These are phyloP conservation scores for Tenthredo scrophulariae DNA, from an alignment of 2,888 invertebrate species.

Conservation along the genomic window DNA sequence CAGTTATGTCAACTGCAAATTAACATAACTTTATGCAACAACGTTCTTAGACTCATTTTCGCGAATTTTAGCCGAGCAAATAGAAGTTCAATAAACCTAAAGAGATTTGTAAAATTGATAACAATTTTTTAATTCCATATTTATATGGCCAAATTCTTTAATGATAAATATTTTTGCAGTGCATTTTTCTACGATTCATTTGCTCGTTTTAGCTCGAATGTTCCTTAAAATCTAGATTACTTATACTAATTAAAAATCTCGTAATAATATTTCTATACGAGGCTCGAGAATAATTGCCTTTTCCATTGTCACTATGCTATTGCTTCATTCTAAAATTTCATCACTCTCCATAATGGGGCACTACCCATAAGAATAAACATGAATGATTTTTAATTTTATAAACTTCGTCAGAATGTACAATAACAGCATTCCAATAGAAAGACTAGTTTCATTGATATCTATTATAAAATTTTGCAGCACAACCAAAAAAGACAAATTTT, in stretches of 20 bases:
- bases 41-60: not conserved
- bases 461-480: not conserved
- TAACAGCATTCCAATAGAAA: constrained; percentile 8
- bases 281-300: not conserved
- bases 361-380: not conserved
- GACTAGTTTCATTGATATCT: constrained; percentile 6
- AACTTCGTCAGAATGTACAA: constrained; percentile 1
- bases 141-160: not conserved
- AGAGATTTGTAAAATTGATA: not conserved
- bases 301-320: not conserved
- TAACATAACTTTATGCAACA: constrained; percentile 2
- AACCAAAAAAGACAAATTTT: not conserved
- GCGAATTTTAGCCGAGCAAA: not conserved
- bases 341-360: not conserved
- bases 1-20: constrained; percentile 67
- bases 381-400: not conserved
- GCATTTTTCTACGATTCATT: not conserved
- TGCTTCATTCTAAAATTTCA: not conserved
- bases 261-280: not conserved
- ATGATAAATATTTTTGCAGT: not conserved
- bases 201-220: not conserved
- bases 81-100: not conserved
- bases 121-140: not conserved
- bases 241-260: not conserved
- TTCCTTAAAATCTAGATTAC: not conserved